These are phyloP conservation scores for Tor tambroides DNA, from an alignment of 2,113 vertebrate genomes.

Conservation along the genomic window DNA sequence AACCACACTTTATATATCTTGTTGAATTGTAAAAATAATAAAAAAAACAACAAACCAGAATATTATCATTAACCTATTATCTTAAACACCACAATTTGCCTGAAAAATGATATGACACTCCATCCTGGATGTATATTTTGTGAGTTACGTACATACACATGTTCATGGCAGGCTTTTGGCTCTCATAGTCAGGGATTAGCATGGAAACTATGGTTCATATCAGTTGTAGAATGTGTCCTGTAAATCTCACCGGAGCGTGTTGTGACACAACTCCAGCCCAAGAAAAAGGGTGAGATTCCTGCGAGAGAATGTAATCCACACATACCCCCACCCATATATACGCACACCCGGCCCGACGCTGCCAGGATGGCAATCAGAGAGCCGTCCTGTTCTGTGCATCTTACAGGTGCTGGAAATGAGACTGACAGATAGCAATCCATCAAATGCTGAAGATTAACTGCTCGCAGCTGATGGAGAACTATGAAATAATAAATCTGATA, in stretches of 20 bases:
- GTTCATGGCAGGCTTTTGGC: not conserved
- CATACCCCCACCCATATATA: constrained; percentile 34
- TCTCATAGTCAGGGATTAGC: not conserved
- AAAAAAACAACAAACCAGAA: not conserved
- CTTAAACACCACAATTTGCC: not conserved
- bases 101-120: not conserved
- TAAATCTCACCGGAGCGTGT: constrained; percentile 56
- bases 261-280: constrained; percentile 48
- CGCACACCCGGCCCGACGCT: constrained; percentile 42
- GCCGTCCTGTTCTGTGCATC: constrained; percentile 66
- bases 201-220: constrained; percentile 41
- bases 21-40: not conserved
- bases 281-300: constrained; percentile 60
- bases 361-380: constrained; percentile 65
- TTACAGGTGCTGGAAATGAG: constrained; percentile 68
- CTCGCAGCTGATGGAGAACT: constrained; percentile 66
- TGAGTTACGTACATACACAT: not conserved
- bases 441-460: constrained; percentile 64
- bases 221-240: constrained; percentile 31
- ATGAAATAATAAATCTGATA: constrained; percentile 69
- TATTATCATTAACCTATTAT: not conserved
- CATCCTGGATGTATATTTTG: not conserved
- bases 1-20: not conserved
- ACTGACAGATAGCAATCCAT: constrained; percentile 69
- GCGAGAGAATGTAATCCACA: constrained; percentile 54